These are phyloP conservation scores for Phacellophora camtschatica DNA, from an alignment of 30 jellyfish, hydroid and myxozoan species.

Conservation along the genomic window DNA sequence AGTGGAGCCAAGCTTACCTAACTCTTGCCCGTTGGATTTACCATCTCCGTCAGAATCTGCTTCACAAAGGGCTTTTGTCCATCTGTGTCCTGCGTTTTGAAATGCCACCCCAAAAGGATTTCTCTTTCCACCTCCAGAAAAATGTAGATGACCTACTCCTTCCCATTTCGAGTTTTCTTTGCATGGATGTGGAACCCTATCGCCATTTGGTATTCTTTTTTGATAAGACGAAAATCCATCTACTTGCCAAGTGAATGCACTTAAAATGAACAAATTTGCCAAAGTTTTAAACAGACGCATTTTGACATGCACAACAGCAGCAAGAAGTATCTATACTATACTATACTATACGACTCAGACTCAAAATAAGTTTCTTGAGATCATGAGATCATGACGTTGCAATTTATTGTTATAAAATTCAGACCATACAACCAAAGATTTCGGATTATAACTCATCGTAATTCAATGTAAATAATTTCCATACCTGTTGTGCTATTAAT, in stretches of 20 bases:
- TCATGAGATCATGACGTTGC: too few relatives aligned
- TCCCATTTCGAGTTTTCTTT: constrained; percentile 49
- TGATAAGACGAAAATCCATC: background rate
- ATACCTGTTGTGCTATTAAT: too few relatives aligned
- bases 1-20: constrained; percentile 29
- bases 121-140: constrained; percentile 67
- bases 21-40: constrained; percentile 63
- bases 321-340: too few relatives aligned
- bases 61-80: constrained; percentile 59
- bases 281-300: background rate
- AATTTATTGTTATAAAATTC: too few relatives aligned
- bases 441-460: too few relatives aligned
- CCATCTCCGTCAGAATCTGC: constrained; percentile 77
- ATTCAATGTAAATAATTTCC: too few relatives aligned
- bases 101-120: constrained; percentile 69
- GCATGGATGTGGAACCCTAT: constrained; percentile 65
- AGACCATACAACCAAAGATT: too few relatives aligned
- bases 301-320: too few relatives aligned
- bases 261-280: background rate
- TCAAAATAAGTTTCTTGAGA: too few relatives aligned
- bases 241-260: background rate
- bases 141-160: constrained; percentile 63
- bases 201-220: constrained; percentile 69
- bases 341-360: too few relatives aligned
- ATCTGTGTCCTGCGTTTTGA: constrained; percentile 38